Conservation (phyloP, 30 jellyfish, hydroid and myxozoan genomes). For the Aurelia sp. region DNA sequence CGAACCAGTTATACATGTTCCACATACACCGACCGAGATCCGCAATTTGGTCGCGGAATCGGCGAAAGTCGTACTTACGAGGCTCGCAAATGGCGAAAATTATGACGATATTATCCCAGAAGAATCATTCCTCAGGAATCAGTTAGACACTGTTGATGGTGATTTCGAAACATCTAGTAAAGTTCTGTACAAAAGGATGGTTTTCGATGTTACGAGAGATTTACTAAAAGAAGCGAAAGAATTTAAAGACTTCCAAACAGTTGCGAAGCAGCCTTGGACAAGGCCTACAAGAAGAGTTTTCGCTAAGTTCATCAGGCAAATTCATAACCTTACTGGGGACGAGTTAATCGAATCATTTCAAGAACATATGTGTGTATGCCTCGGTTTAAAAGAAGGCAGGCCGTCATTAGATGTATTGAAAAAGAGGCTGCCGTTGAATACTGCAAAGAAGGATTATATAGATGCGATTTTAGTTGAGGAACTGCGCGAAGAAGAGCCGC, state of each 20-base stretch:
- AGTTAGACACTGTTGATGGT: slow-evolving; percentile 23
- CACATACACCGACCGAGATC: slow-evolving; percentile 73
- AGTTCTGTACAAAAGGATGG: slow-evolving; percentile 60
- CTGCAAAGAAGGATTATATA: slow-evolving; percentile 93
- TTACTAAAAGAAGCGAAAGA: slow-evolving; percentile 76
- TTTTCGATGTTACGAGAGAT: slow-evolving; percentile 87
- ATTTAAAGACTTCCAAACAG: slow-evolving; percentile 69
- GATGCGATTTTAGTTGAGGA: slow-evolving; percentile 97
- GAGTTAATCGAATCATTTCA: slow-evolving; percentile 71
- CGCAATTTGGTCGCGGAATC: slow-evolving; percentile 70
- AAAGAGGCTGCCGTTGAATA: slow-evolving; percentile 92
- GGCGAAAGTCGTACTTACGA: slow-evolving; percentile 38
- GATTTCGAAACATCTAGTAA: slow-evolving; percentile 71
- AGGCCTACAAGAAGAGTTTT: slow-evolving; percentile 78
- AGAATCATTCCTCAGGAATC: slow-evolving; percentile 25
- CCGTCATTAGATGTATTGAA: slow-evolving; percentile 85
- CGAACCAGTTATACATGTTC: slow-evolving; percentile 70
- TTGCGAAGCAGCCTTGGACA: slow-evolving; percentile 77
- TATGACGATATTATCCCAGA: slow-evolving; percentile 51
- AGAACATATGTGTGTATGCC: slow-evolving; percentile 77
- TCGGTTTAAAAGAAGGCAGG: slow-evolving; percentile 89
- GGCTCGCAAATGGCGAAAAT: slow-evolving; percentile 34
- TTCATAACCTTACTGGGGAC: slow-evolving; percentile 66
- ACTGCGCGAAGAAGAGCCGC: slow-evolving; percentile 98
- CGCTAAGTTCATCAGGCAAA: slow-evolving; percentile 87